Conservation (phyloP, 2,113 vertebrate species). For the Thinocorus orbignyianus region DNA sequence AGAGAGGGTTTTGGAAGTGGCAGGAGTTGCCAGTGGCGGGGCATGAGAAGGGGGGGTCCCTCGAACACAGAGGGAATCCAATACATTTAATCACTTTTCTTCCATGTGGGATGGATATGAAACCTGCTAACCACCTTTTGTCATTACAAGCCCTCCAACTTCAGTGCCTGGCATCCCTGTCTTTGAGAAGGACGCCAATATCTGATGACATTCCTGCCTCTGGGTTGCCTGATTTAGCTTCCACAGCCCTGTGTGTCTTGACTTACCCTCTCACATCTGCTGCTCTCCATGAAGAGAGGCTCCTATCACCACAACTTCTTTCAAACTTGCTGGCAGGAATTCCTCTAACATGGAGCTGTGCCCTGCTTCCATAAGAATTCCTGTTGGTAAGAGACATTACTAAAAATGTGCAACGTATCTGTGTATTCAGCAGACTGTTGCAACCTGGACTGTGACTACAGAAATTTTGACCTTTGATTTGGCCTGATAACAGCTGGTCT, state of each 20-base stretch:
- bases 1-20: neutral
- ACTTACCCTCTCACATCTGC: neutral
- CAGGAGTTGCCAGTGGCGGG: neutral
- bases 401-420: neutral
- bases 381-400: neutral
- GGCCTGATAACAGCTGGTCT: neutral
- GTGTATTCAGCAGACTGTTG: neutral
- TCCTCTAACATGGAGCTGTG: neutral
- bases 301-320: neutral
- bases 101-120: neutral
- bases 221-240: neutral
- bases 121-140: neutral
- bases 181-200: neutral
- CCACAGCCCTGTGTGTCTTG: neutral
- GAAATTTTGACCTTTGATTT: neutral
- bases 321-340: neutral
- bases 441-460: neutral
- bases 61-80: rapidly evolving
- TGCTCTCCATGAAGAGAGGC: neutral
- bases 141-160: neutral
- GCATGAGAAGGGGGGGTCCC: rapidly evolving
- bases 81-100: neutral
- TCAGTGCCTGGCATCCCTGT: neutral
- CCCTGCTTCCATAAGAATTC: neutral
- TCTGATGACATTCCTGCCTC: neutral